Conservation (phyloP, 2,888 invertebrate genomes). For the Oscheius onirici region DNA sequence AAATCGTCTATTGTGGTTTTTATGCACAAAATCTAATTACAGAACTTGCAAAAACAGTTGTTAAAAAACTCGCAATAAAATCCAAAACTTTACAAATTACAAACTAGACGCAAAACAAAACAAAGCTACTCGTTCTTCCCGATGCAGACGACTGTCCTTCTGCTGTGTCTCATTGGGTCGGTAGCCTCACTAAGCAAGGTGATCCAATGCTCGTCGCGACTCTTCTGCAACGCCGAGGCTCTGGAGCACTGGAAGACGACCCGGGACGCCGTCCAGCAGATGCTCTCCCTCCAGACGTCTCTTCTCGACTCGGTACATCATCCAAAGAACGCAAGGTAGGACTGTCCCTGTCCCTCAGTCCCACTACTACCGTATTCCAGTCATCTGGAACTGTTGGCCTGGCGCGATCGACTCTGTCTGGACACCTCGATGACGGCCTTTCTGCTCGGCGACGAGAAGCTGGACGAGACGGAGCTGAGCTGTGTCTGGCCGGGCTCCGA, state of each 20-base stretch:
- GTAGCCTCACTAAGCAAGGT: background rate
- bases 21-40: too few species aligned
- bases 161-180: background rate
- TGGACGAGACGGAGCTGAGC: conserved; percentile 33
- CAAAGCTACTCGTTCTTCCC: too few species aligned
- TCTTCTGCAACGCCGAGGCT: conserved; percentile 5
- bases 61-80: too few species aligned
- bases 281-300: background rate
- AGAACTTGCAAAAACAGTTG: too few species aligned
- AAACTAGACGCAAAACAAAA: too few species aligned
- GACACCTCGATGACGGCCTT: conserved; percentile 41
- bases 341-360: too few species aligned
- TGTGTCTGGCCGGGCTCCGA: conserved; percentile 51
- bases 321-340: too few species aligned
- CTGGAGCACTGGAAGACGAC: conserved; percentile 2
- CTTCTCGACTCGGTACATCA: background rate
- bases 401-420: conserved; percentile 25
- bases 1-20: too few species aligned
- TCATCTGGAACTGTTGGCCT: background rate
- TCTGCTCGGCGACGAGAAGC: conserved; percentile 37
- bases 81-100: too few species aligned
- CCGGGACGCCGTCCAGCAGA: background rate
- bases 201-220: conserved; percentile 12
- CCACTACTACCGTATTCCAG: conserved; percentile 4
- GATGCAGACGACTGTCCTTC: background rate